Conservation (phyloP, 1,140 invertebrate species). For the Drosophila mauritiana region DNA sequence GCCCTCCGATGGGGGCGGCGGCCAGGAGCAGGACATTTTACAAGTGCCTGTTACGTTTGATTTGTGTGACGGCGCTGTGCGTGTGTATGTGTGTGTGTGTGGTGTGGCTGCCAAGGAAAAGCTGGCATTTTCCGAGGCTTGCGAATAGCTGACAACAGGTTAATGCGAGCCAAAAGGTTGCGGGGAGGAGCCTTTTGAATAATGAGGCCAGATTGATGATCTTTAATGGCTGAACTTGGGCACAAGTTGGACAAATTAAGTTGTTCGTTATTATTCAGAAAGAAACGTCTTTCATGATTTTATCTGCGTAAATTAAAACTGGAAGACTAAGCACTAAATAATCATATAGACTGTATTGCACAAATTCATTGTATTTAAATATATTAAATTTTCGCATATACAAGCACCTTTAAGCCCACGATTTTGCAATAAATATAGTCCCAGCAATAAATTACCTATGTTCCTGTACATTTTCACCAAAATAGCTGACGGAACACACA, state of each 20-base stretch:
- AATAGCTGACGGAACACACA: not conserved
- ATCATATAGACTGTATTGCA: too few species aligned
- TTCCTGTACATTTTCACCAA: not conserved
- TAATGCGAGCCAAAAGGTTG: constrained; percentile 47
- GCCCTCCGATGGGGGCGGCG: constrained; percentile 20
- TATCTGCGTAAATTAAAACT: too few species aligned
- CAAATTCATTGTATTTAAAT: too few species aligned
- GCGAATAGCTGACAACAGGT: constrained; percentile 65
- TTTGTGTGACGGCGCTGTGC: constrained; percentile 39
- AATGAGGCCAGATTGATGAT: constrained; percentile 53
- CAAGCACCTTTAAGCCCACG: too few species aligned
- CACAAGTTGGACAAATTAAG: constrained; percentile 44
- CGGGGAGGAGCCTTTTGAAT: constrained; percentile 48
- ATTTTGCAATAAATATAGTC: not conserved
- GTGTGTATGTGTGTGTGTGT: not conserved
- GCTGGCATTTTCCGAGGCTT: not conserved
- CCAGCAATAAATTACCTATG: not conserved
- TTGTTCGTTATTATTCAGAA: not conserved
- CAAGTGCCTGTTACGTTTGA: constrained; percentile 64
- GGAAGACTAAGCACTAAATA: too few species aligned
- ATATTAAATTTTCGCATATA: too few species aligned
- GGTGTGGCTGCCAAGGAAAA: not conserved
- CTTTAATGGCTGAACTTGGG: constrained; percentile 40
- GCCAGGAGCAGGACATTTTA: constrained; percentile 44
- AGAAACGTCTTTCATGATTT: not conserved